Evolutionary conservation across 1,140 invertebrate genomes (phyloP).

Genomic region (Drosophila seguyi): DNA sequence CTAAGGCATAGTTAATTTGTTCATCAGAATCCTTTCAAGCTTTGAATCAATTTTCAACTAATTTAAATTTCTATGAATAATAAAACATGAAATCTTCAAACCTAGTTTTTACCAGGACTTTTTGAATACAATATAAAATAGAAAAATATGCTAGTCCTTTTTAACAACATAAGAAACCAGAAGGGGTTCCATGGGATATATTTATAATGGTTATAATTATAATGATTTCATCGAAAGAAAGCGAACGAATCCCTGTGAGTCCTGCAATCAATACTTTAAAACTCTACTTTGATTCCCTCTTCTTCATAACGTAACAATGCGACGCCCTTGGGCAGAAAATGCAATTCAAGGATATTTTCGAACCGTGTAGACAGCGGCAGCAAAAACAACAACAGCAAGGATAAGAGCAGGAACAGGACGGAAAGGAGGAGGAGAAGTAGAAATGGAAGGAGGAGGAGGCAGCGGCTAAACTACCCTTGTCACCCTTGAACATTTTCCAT

Average conservation of each 20-base stretch:
- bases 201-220: too few species aligned
- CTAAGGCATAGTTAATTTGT: neutral
- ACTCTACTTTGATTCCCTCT: constrained; percentile 9
- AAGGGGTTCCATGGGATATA: too few species aligned
- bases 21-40: neutral
- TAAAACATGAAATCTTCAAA: neutral
- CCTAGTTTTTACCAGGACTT: too few species aligned
- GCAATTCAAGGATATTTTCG: constrained; percentile 65
- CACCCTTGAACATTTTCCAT: constrained; percentile 79
- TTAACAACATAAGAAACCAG: too few species aligned
- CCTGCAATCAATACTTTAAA: constrained; percentile 15
- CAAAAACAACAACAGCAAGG: constrained; percentile 31
- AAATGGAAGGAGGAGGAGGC: constrained; percentile 25
- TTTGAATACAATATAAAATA: too few species aligned
- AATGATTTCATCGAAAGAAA: constrained; percentile 1
- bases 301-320: constrained; percentile 26
- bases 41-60: neutral
- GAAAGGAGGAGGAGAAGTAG: constrained; percentile 2
- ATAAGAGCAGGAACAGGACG: constrained; percentile 33
- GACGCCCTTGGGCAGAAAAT: constrained; percentile 40
- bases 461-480: constrained; percentile 74
- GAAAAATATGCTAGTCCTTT: too few species aligned
- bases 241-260: neutral
- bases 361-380: constrained; percentile 55
- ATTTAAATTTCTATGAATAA: neutral